These are phyloP conservation scores for Umimayanthus chanpuru DNA, from an alignment of 92 coral and sea anemone genomes.

Conservation along the genomic window DNA sequence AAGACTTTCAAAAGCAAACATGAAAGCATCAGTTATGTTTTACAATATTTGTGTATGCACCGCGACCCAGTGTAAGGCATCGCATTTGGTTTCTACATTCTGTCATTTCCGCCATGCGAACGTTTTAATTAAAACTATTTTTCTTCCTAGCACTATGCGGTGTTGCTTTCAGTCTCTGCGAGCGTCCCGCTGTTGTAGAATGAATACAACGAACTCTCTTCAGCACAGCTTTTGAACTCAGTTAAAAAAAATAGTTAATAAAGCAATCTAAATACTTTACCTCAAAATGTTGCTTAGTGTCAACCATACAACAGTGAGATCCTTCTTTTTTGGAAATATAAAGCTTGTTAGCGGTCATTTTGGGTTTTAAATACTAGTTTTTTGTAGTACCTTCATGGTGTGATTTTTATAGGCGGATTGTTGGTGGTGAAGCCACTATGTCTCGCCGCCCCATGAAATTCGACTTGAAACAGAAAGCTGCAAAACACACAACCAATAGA, in stretches of 20 bases:
- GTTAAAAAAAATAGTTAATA: not conserved
- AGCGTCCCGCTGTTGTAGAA: conserved; percentile 27
- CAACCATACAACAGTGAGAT: not conserved
- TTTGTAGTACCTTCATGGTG: conserved; percentile 13
- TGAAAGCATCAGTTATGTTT: not conserved
- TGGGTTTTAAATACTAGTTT: not conserved
- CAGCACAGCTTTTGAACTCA: not conserved
- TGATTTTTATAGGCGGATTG: conserved; percentile 37
- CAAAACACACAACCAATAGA: conserved; percentile 27
- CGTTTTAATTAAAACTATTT: conserved; percentile 27
- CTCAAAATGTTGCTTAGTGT: not conserved
- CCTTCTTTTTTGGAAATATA: not conserved
- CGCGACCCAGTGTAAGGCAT: not conserved
- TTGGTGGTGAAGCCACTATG: conserved; percentile 34
- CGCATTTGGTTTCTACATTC: not conserved
- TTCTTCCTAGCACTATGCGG: conserved; percentile 15
- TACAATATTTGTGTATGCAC: too few species aligned
- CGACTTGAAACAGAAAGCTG: conserved; percentile 27
- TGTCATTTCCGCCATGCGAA: conserved; percentile 29
- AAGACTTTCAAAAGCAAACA: not conserved
- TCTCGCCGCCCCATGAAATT: conserved; percentile 48
- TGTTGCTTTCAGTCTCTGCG: not conserved
- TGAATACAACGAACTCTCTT: not conserved
- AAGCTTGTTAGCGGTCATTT: not conserved
- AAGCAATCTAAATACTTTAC: not conserved